Conservation (phyloP, 53 echinoderm and acorn worm genomes). For the Apostichopus leukothele region DNA sequence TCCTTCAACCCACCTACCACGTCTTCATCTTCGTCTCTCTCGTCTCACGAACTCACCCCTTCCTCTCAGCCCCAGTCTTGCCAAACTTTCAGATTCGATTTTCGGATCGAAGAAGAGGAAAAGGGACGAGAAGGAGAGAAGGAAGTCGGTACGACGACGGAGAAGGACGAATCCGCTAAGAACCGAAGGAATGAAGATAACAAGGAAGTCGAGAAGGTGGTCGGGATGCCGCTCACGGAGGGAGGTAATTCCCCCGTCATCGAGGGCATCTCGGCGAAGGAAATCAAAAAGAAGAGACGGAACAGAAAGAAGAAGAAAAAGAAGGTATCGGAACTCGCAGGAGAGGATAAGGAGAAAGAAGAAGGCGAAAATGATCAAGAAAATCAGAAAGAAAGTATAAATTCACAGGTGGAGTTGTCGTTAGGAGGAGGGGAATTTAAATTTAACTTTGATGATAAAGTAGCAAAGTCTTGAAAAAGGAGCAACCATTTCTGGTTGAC, state of each 20-base stretch:
- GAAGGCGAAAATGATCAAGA: slow-evolving; percentile 24
- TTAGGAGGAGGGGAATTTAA: slow-evolving; percentile 60
- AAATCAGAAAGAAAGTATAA: slow-evolving; percentile 19
- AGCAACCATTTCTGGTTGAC: too few relatives aligned
- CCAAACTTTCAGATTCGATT: slow-evolving; percentile 62
- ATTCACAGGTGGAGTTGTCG: slow-evolving; percentile 4
- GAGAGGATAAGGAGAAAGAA: slow-evolving; percentile 36
- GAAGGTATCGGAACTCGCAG: slow-evolving; percentile 16
- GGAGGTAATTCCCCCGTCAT: slow-evolving; percentile 34
- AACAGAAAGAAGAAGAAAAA: slow-evolving; percentile 42
- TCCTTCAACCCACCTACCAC: slow-evolving; percentile 20
- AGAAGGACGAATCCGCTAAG: neutral
- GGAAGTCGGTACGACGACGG: neutral
- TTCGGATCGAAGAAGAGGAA: slow-evolving; percentile 63
- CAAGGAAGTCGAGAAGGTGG: neutral
- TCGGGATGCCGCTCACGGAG: neutral
- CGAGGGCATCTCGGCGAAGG: slow-evolving; percentile 25
- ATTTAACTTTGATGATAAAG: slow-evolving; percentile 58
- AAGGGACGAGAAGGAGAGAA: slow-evolving; percentile 40
- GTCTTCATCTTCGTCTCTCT: neutral
- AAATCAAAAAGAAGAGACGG: slow-evolving; percentile 42
- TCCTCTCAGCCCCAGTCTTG: slow-evolving; percentile 6
- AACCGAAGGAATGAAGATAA: neutral
- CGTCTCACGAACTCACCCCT: slow-evolving; percentile 11
- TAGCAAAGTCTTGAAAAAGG: neutral